Evolutionary conservation across 1,140 invertebrate genomes (phyloP), one percentile per base, ranked within the genome.

Genomic region (Drosophila sproati): DNA sequence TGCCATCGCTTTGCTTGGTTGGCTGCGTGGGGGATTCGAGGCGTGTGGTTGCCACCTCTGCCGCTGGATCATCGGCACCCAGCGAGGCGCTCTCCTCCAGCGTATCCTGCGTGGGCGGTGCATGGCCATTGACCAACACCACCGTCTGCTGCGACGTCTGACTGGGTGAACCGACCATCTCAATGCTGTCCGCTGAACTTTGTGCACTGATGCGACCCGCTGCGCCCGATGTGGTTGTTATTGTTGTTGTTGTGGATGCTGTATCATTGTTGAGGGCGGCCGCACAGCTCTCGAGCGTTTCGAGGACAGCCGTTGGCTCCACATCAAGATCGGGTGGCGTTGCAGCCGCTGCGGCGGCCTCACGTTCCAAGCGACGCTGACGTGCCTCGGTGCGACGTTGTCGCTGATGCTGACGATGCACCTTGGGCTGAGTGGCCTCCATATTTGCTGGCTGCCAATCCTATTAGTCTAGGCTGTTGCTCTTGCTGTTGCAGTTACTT

Each of bases 331-430:
- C 77, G 12, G 80, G 72, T 2, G 81, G 56, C 10, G 80, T 63
- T 41, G 70, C 62, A 4, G 48, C 60, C 10, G 68, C 66, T 2
- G 85, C 80, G 6, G 82, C 85, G 45, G 85, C 86, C 50, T 90
- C 85, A 10, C 86, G 71, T 20, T 89, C 81, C 64, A 86, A 32
- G 3, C 86, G 86, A 62, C 87, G 70, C 52, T 91, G 87, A 12
- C 87, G 83, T 29, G 87, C 82, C 69, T 91, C 91, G 5, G 88
- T 91, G 50, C 91, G 91, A 3, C 83, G 80, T 62, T 88, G 83
- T 37, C 91, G 86, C 59, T 91, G 89, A 52, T 91, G 90, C 76
- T 92, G 91, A 37, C 86, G 89, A 90, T 92, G 91, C 68, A 92
- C 91, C 76, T 92, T 92, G 57, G 89, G 89, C 63, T 82, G 80